phyloP scores from a whole-genome alignment of 2,888 invertebrate species.

The Daptonema setosum region DNA sequence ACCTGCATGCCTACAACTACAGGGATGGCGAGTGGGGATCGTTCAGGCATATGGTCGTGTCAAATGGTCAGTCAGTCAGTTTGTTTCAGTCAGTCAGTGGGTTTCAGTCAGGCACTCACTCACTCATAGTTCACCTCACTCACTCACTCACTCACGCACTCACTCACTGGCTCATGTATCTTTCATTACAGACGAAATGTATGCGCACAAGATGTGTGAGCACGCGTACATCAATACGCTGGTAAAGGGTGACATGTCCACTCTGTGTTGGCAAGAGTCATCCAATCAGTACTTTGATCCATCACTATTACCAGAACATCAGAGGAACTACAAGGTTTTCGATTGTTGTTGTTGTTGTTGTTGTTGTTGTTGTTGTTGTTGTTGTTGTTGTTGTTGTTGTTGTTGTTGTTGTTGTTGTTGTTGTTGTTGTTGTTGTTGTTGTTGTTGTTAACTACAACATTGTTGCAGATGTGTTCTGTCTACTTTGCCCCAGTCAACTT shows the following conservation, averaged over 20 bases:
- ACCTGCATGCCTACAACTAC: slow-evolving; percentile 59
- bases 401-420: too few relatives aligned
- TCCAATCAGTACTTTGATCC: slow-evolving; percentile 42
- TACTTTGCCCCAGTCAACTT: slow-evolving; percentile 85
- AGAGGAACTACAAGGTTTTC: background rate
- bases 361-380: too few relatives aligned
- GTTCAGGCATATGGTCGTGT: slow-evolving; percentile 53
- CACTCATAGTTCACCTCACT: too few relatives aligned
- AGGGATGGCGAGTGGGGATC: slow-evolving; percentile 58
- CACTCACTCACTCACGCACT: too few relatives aligned
- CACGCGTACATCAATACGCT: slow-evolving; percentile 85
- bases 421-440: too few relatives aligned
- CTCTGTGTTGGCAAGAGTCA: slow-evolving; percentile 76
- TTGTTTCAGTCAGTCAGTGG: too few relatives aligned
- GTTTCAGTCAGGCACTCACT: too few relatives aligned
- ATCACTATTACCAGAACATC: background rate
- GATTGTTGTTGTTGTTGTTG: too few relatives aligned
- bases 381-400: too few relatives aligned
- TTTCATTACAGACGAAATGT: slow-evolving; percentile 7
- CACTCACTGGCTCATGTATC: too few relatives aligned
- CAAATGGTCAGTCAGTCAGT: slow-evolving; percentile 35
- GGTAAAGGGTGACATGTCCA: slow-evolving; percentile 78
- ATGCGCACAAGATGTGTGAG: slow-evolving; percentile 39
- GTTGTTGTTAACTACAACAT: too few relatives aligned
- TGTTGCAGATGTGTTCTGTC: slow-evolving; percentile 38